These are phyloP conservation scores for Nasonia oneida DNA, from an alignment of 2,888 invertebrate genomes.

Conservation along the genomic window DNA sequence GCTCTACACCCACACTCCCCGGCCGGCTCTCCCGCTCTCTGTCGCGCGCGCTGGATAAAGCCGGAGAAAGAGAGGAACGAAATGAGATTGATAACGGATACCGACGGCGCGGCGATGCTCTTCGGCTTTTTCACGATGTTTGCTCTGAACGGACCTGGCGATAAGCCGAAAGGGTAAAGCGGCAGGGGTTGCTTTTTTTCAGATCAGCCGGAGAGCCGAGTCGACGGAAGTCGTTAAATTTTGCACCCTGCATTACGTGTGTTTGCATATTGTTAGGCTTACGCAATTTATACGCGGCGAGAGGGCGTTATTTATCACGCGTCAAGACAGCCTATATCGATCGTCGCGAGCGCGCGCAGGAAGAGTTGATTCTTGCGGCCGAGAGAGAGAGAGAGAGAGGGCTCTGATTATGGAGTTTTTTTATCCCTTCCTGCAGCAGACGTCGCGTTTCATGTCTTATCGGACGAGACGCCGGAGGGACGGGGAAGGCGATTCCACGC, in stretches of 20 bases:
- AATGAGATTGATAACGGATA: slow-evolving; percentile 78
- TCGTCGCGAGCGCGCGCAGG: not conserved
- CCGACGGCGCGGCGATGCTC: slow-evolving; percentile 67
- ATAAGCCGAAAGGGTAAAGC: slow-evolving; percentile 60
- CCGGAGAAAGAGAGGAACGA: slow-evolving; percentile 62
- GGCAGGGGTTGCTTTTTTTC: slow-evolving; percentile 60
- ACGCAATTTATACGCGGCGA: slow-evolving; percentile 26
- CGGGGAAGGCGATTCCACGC: not conserved
- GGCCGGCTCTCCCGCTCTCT: slow-evolving; percentile 43
- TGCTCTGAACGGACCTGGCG: slow-evolving; percentile 65
- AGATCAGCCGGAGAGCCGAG: slow-evolving; percentile 27
- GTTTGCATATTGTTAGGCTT: slow-evolving; percentile 63
- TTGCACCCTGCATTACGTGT: slow-evolving; percentile 52
- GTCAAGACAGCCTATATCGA: slow-evolving; percentile 31
- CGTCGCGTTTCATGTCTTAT: not conserved
- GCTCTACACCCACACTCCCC: slow-evolving; percentile 43
- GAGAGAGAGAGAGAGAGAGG: not conserved
- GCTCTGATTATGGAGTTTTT: not conserved
- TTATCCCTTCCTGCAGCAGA: not conserved
- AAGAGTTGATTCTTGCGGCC: slow-evolving; percentile 7
- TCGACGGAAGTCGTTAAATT: slow-evolving; percentile 50
- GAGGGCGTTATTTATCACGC: slow-evolving; percentile 44
- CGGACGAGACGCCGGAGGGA: not conserved
- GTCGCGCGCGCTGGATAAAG: slow-evolving; percentile 8
- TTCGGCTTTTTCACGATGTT: slow-evolving; percentile 78